Evolutionary conservation across 2,888 invertebrate species (phyloP).

Genomic region (Polyommatus icarus): DNA sequence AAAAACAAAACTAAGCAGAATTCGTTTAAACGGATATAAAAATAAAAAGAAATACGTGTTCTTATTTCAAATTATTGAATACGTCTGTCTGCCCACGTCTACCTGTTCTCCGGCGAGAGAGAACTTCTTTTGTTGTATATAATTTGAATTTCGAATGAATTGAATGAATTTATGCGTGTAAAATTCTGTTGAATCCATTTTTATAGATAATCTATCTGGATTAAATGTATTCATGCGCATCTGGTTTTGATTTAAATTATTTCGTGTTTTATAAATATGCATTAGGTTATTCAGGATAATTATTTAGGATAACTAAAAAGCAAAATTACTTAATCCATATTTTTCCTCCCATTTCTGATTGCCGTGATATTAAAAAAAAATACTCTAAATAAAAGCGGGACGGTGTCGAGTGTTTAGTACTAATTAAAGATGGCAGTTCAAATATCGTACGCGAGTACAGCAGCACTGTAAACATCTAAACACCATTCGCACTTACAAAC

Average conservation of each 20-base stretch:
- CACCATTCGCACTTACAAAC: slow-evolving; percentile 79
- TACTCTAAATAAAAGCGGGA: slow-evolving; percentile 49
- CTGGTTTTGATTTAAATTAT: background rate
- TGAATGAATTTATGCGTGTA: slow-evolving; percentile 58
- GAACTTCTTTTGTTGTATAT: slow-evolving; percentile 58
- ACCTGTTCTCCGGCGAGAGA: slow-evolving; percentile 59
- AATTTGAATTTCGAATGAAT: slow-evolving; percentile 59
- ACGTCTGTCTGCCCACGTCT: slow-evolving; percentile 76
- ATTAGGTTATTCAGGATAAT: background rate
- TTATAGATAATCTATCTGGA: slow-evolving; percentile 25
- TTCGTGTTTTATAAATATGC: background rate
- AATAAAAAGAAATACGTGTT: slow-evolving; percentile 79
- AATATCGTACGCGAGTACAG: slow-evolving; percentile 67
- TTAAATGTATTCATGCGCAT: slow-evolving; percentile 21
- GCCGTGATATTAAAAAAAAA: background rate
- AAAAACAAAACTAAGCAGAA: slow-evolving; percentile 80
- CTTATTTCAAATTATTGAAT: slow-evolving; percentile 79
- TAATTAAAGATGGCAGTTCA: slow-evolving; percentile 60
- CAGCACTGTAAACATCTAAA: slow-evolving; percentile 75
- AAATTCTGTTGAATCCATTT: slow-evolving; percentile 39
- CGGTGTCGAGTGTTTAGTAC: slow-evolving; percentile 70
- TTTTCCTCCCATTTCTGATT: slow-evolving; percentile 11
- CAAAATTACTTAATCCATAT: slow-evolving; percentile 10
- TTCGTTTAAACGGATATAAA: slow-evolving; percentile 79
- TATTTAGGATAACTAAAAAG: background rate